A percentile compares a stretch with the other conserved stretches of the same genome.
Evolutionary conservation across 2,888 invertebrate genomes (phyloP).

Genomic region (Apamea sordens): DNA sequence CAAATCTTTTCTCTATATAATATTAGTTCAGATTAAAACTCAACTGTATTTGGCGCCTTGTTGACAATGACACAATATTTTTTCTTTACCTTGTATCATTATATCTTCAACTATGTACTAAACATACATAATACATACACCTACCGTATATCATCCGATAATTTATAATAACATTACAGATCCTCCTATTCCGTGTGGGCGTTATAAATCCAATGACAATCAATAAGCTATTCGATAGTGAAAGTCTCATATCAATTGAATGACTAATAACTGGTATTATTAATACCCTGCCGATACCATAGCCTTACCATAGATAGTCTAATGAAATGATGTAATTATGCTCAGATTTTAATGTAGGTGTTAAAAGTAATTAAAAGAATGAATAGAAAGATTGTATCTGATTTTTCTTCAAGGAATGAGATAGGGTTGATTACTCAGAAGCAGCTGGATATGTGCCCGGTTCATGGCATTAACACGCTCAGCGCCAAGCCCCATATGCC

Average conservation of each 20-base stretch:
- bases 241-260: constrained; percentile 53
- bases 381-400: not conserved
- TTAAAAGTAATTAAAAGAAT: not conserved
- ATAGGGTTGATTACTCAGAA: not conserved
- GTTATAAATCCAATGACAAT: constrained; percentile 55
- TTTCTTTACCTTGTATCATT: not conserved
- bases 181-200: constrained; percentile 34
- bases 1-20: not conserved
- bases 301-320: constrained; percentile 16
- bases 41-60: not conserved
- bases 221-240: constrained; percentile 49
- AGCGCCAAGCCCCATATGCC: too few relatives aligned
- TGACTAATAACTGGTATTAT: constrained; percentile 47
- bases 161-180: constrained; percentile 41
- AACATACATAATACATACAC: constrained; percentile 12
- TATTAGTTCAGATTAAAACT: not conserved
- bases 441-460: not conserved
- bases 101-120: constrained; percentile 3
- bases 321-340: not conserved
- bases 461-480: too few relatives aligned
- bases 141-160: constrained; percentile 22
- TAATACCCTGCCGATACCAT: constrained; percentile 28
- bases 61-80: not conserved
- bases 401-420: not conserved
- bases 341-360: not conserved